A percentile compares a stretch with the other conserved stretches of the same genome.
Conservation (phyloP, 2,113 vertebrate genomes). For the Leucoraja erinaceus region DNA sequence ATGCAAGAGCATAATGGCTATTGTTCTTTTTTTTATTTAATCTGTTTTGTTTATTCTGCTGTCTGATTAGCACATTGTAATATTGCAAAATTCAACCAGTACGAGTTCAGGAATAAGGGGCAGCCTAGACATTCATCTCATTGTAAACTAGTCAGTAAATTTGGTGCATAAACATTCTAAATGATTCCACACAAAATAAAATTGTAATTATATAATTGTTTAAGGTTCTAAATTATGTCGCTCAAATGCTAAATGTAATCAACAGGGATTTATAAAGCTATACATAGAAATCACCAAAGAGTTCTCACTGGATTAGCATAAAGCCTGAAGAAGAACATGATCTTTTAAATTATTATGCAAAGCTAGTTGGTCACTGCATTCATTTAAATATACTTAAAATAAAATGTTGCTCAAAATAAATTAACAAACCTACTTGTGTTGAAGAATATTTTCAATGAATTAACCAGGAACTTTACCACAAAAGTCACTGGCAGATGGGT, state of each 20-base stretch:
- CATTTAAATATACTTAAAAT: background rate
- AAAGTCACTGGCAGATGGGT: no score
- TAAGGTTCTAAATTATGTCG: background rate
- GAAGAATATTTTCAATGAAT: background rate
- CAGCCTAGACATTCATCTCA: background rate
- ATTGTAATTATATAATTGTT: background rate
- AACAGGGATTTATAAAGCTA: background rate
- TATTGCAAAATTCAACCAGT: background rate
- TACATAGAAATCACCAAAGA: background rate
- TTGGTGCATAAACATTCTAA: background rate
- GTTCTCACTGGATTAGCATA: background rate
- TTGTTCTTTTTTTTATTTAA: background rate
- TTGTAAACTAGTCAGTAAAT: background rate
- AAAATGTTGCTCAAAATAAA: background rate
- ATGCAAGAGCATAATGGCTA: background rate
- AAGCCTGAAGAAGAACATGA: background rate
- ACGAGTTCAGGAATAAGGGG: background rate
- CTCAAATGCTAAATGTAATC: background rate
- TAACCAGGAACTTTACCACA: background rate
- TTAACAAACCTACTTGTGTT: background rate
- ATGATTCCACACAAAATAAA: background rate
- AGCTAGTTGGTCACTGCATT: background rate
- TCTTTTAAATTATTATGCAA: background rate
- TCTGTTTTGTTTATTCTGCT: background rate
- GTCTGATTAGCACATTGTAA: background rate